Base-by-base conservation (phyloP, 2,888 invertebrate species). In the Antheraea assamensis region DNA sequence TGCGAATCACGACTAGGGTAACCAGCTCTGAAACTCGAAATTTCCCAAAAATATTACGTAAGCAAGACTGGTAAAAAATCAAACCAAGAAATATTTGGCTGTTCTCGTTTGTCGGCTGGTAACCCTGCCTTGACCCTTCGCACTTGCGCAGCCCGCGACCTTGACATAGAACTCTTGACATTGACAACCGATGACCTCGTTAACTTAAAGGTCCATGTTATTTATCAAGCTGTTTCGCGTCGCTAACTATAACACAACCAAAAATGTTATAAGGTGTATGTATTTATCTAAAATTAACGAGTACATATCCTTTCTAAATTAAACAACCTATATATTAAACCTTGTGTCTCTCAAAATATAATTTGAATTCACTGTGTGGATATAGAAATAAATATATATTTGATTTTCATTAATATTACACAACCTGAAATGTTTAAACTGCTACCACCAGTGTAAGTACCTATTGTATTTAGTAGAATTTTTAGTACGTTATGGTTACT, bases 131-230 rank as follows among this genome's bases (percentile, higher is more conserved):
- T 80, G 81, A 77, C 74, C 75, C 73, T 74, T 76, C 73, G 75
- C 72, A 74, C 71, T 68, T 74, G 74, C 90, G 90, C 91, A 86
- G 80, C 76, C 77, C 24, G n/a, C 78, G 82, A 75, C 91, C 91
- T 88, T 90, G 90, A 87, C 91, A 90, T 77, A 85, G 84, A 84
- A 81, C 58, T 31, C 85, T 82, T 87, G 86, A 84, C 86, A 87
- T 83, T 87, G 85, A 78, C 73, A 73, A 71, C 55, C 27, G 21
- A 35, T 74, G 70, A 64, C 74, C 72, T 71, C 58, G 19, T 42
- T 70, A 47, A 2, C 42, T 64, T 64, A 17, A 68, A 68, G 68
- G 15, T 7, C 35, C n/a, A 35, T 35, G n/a, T 68, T 68, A 68
- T 64, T 64, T 61, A 30, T 64, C 61, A 64, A 30, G 27, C 15